A percentile compares a stretch with the other conserved stretches of the same genome.
Evolutionary conservation across 2,113 vertebrate species (phyloP).

Genomic region (Bufo bufo): DNA sequence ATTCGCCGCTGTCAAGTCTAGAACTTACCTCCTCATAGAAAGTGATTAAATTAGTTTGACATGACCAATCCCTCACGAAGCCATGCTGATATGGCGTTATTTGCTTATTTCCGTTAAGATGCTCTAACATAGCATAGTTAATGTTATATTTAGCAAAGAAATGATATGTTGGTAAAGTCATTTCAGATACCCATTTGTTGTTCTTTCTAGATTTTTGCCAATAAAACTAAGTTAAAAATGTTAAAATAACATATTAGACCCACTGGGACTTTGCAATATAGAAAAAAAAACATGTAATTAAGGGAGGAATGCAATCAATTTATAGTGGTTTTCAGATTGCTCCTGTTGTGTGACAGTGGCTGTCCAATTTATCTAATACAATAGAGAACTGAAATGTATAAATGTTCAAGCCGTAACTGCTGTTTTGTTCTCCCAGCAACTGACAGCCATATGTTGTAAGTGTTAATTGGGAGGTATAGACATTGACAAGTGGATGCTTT

Average conservation of each 20-base stretch:
- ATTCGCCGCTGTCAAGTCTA: too few relatives aligned
- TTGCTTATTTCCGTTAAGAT: too few relatives aligned
- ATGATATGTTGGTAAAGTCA: not conserved
- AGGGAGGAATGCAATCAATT: not conserved
- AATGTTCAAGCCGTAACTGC: not conserved
- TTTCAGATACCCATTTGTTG: not conserved
- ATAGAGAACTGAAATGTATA: not conserved
- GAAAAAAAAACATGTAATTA: not conserved
- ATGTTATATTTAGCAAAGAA: not conserved
- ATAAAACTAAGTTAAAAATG: not conserved
- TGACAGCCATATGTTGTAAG: not conserved
- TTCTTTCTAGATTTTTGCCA: not conserved
- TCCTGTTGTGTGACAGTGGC: constrained; percentile 10
- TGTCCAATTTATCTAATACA: constrained; percentile 9
- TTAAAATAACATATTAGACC: not conserved
- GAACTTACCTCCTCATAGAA: too few relatives aligned
- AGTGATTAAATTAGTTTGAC: too few relatives aligned
- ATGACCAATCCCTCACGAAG: too few relatives aligned
- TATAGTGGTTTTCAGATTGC: not conserved
- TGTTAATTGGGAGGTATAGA: constrained; percentile 12
- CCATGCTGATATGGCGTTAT: too few relatives aligned
- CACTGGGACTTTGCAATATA: not conserved
- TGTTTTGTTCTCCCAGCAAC: constrained; percentile 1
- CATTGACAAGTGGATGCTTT: constrained; percentile 12
- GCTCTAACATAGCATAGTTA: too few relatives aligned